Base-by-base conservation (phyloP, 2,113 vertebrate species). In the Sinocyclocheilus anophthalmus region DNA sequence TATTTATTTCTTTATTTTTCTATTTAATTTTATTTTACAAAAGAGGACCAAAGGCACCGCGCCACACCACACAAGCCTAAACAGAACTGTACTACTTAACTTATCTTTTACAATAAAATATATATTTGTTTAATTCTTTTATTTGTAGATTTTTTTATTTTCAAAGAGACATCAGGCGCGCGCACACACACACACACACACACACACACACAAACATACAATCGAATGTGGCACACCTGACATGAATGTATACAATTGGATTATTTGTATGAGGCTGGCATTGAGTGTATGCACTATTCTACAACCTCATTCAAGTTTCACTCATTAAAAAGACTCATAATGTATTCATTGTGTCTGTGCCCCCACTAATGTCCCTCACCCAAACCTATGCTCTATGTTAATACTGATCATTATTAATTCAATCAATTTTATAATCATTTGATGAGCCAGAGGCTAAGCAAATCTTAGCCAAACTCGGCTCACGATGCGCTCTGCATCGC, bases 371-470 rank as follows among this genome's bases (percentile, higher is more conserved):
- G 89, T 85, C 87, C 73, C 76, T 91, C 87, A 77, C 30, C 81
- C 78, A 72, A 90, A 88, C 91, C 88, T 89, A 87, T 88, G 90
- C 89, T 90, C 85, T 83, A 86, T 53, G 91, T 92, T 92, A 92
- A 86, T 90, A 89, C 91, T 90, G 91, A 94, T 94, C 93, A 92
- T 89, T 93, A 94, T 93, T 94, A 94, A 95, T 94, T 92, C 90
- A 93, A 94, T 93, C 93, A 93, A 94, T 94, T 94, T 94, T 80
- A 89, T 85, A 92, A 93, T 94, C 92, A 93, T 93, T 92, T 93
- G 92, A 92, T 88, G 85, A 91, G 92, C 92, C 92, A 93, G 91
- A 93, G 93, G 94, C 92, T 91, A 93, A 89, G 89, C 90, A 94
- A 94, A 93, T 93, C 91, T 92, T 92, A 91, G 84, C 91, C 90